Base-by-base conservation (phyloP, 2,797 vertebrate species). In the Mallotus villosus region DNA sequence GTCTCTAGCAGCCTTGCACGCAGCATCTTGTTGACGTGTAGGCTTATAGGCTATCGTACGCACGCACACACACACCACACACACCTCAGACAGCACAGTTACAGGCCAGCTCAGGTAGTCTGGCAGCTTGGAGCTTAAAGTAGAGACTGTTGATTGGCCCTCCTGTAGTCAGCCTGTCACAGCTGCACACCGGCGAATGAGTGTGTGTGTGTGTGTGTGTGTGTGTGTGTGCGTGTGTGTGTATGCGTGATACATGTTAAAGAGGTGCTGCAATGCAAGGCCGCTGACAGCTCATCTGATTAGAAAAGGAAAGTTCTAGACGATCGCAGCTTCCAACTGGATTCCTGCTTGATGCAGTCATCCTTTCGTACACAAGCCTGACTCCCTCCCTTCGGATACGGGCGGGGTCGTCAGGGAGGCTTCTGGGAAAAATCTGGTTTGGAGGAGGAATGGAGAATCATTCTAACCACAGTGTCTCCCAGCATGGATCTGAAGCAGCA, bases 201-300 rank as follows among this genome's bases (percentile, higher is more conserved):
- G 55, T 57, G 55, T 57, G 16, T 19, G 55, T 57, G 55, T 57
- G 55, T 57, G 55, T 57, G 55, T 57, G 55, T 57, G 55, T 57
- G 55, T 57, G 55, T 57, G 55, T 57, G 55, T 57, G 55, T 57
- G 55, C 8, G 55, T 57, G 55, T 57, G 55, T n/a, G 17, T 58
- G 57, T 11, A n/a, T 58, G n/a, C 8, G 17, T 58, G 17, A 8
- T n/a, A 17, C 19, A 22, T n/a, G 57, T 9, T 22, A 58, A 58
- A 58, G n/a, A n/a, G 19, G 22, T 58, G 57, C 57, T 8, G 57
- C 19, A 9, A 9, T n/a, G 57, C n/a, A 22, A 58, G 9, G 22
- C 1, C 4, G n/a, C 6, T n/a, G 16, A n/a, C 19, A 22, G 57
- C 4, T n/a, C 19, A 58, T 58, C 22, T 58, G 57, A n/a, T 22